phyloP scores from a whole-genome alignment of 2,888 invertebrate species.

The Zonitis immaculata region DNA sequence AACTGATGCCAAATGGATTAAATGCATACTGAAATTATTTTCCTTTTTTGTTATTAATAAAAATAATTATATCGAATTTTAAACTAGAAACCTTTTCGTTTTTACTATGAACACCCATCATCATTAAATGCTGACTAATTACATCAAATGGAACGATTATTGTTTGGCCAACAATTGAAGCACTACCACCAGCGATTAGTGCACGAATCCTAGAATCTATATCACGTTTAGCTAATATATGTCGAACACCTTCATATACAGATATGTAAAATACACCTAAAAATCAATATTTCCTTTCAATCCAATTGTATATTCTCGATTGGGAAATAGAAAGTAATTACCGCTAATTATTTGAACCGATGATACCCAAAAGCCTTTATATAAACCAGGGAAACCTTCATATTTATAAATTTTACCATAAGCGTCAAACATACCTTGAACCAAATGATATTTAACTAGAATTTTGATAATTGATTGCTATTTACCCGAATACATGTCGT shows the following conservation, averaged over 20 bases:
- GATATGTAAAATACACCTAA: constrained; percentile 89
- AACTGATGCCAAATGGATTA: constrained; percentile 70
- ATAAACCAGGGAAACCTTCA: constrained; percentile 84
- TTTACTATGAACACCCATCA: constrained; percentile 60
- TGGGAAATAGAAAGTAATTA: constrained; percentile 23
- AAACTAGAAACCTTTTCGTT: constrained; percentile 30
- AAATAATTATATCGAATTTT: neutral
- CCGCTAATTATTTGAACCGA: constrained; percentile 61
- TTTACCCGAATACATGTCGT: constrained; percentile 73
- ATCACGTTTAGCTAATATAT: constrained; percentile 66
- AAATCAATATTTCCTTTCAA: constrained; percentile 22
- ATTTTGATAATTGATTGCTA: constrained; percentile 36
- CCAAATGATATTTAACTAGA: constrained; percentile 1
- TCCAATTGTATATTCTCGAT: neutral
- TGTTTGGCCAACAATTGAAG: constrained; percentile 90
- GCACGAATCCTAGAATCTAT: constrained; percentile 67
- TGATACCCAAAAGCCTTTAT: constrained; percentile 93
- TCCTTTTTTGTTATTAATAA: too few species aligned
- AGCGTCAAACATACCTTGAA: constrained; percentile 74
- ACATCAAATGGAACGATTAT: constrained; percentile 96
- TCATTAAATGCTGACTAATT: constrained; percentile 94
- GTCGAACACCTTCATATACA: constrained; percentile 87
- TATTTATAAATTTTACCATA: constrained; percentile 76
- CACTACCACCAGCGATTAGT: constrained; percentile 83
- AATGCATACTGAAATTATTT: constrained; percentile 46